Base-by-base conservation (phyloP, 2,113 vertebrate genomes). In the Falcunculus frontatus region DNA sequence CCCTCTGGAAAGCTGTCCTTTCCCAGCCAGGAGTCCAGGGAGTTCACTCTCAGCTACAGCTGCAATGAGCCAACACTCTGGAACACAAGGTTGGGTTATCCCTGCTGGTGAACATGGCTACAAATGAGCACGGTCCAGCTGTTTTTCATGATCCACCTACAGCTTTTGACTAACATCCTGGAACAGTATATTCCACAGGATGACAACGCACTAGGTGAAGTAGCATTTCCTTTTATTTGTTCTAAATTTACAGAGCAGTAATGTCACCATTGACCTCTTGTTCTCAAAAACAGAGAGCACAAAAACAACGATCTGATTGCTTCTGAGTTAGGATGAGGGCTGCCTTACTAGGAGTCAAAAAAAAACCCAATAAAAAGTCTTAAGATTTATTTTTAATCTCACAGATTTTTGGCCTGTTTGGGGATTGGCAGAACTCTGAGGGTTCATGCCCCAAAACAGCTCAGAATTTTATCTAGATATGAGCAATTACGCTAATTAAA, bases 171-270 rank as follows among this genome's bases (percentile, higher is more conserved):
- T 87, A 95, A 95, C 95, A 95, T 95, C 96, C 96, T 96, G 95
- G 88, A 97, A 92, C 95, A 87, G 86, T 13, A 17, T 92, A 96
- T 93, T 93, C 92, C 95, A 93, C 96, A 95, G 93, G 95, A 96
- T 95, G 93, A 93, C 87, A 12, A 87, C 62, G 88, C 79, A 96
- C 65, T 96, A 96, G 95, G 93, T 95, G 93, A 97, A 97, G 81
- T 9, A 96, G 92, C 89, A 94, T 75, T 97, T 97, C 94, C 95
- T 97, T 95, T 96, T 78, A 96, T 93, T 97, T 95, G 93, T 96
- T 96, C 97, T 96, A 96, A 97, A 97, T 96, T 95, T 97, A 96
- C 80, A 85, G 81, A 95, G 60, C 88, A 83, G 80, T 92, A 95
- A 94, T 95, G 93, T 93, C 90, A 96, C 70, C 81, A 89, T 39